Base-by-base conservation (phyloP, 2,113 vertebrate species). In the Pangasianodon gigas region DNA sequence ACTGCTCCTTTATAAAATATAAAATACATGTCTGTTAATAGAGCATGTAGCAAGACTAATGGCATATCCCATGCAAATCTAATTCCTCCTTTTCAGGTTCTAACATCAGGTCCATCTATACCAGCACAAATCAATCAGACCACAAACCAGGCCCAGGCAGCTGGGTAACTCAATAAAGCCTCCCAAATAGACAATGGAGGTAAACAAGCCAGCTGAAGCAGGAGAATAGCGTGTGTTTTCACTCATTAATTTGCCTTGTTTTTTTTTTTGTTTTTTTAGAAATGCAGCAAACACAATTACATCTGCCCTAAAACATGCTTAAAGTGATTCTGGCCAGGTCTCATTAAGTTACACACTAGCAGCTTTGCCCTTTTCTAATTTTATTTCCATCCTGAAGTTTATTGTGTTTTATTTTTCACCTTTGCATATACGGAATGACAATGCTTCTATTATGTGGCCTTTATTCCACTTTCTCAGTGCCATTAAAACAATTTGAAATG, bases 111-210 rank as follows among this genome's bases (percentile, higher is more conserved):
- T 90, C 92, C 92, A 95, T 95, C 94, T 91, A 92, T 48, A 14
- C 9, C 4, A 90, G 93, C 93, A 82, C 92, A 52, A 90, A 95
- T 95, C 94, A 88, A 96, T 96, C 94, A 94, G 91, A 74, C 41
- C 88, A 91, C 92, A 87, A 91, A 90, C 91, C 93, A 91, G 90
- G 92, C 83, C 89, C 92, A 88, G 92, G 93, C 90, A 85, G 92
- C 94, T 92, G 92, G 90, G 86, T 96, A 96, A 96, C 95, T 95
- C 92, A 91, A 96, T 96, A 95, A 96, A 90, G 90, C 21, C 89
- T 93, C 91, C 41, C 48, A 95, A 95, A 93, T 93, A 95, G 94
- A 95, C 93, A 93, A 90, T 92, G 88, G 93, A 94, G 91, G 94
- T 93, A 95, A 95, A 95, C 94, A 95, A 94, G 94, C 93, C 93